Evolutionary conservation across 2,888 invertebrate genomes (phyloP), one percentile per base, ranked within the genome.

Genomic region (Dioctria linearis): DNA sequence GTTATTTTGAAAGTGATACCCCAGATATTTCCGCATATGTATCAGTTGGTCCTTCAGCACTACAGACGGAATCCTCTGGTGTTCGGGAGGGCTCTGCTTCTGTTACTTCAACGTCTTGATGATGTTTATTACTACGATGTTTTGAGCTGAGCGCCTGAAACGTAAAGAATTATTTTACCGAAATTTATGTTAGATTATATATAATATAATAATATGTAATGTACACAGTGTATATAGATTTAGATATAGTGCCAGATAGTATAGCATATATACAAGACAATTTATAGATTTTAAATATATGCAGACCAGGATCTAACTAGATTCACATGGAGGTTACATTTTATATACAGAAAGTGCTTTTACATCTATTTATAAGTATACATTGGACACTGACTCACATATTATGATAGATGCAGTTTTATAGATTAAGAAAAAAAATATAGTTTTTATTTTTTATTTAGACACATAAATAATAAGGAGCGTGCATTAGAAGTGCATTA

Each of bases 11-110:
- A 42, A 13, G 75, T 59, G 89, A 89, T 83, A 89, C 86, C 80
- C 88, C 88, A 76, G 89, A 89, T 80, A 88, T 86, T 86, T 89
- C 89, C 63, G 87, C 89, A 85, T 86, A 87, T 51, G 88, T 88
- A 82, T 89, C 93, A 83, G 93, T 93, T 82, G 95, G 94, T 3
- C 95, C 96, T 89, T 96, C 96, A 84, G 92, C 94, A 85, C 96
- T 96, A 89, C 96, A 96, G 63, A 96, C 95, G 2, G 96, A 96
- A 89, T 97, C 97, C 88, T 97, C 96, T 9, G 96, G 96, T 25
- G 96, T 96, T 83, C 95, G 92, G 39, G 96, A 96, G 76, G 94
- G 93, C 89, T 96, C 96, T 25, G 93, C 93, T 88, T 94, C 94
- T 83, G 93, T 93, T 80, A 92, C 91, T 87, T 93, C 93, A 83